Evolutionary conservation across 2,113 vertebrate species (phyloP), one percentile per base, ranked within the genome.

Genomic region (Tetrax tetrax): DNA sequence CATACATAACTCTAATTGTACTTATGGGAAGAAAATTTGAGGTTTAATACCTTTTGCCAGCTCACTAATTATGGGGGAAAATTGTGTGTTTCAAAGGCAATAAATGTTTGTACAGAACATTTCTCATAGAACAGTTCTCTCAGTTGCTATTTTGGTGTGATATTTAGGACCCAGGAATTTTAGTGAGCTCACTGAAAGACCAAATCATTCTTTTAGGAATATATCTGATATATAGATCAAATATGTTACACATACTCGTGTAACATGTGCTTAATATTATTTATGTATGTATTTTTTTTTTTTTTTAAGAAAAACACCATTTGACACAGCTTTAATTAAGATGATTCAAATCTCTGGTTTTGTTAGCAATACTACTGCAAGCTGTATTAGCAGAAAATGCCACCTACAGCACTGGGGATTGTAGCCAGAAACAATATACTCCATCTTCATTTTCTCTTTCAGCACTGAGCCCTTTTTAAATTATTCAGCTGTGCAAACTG

Each of bases 391-490:
- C 64, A 95, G 86, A 94, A 96, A 96, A 93, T 94, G 84, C 82
- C 92, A 96, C 79, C 68, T 90, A 93, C 48, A 93, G 76, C 89
- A 90, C 64, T 35, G 35, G 76, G 92, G 71, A 96, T 41, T 96
- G 64, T 86, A 94, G 88, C 95, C 93, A 94, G 92, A 95, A 95
- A 96, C 72, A 93, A 92, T 90, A 90, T 60, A 80, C 88, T 93
- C 93, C 92, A 89, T 93, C 95, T 96, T 96, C 86, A 96, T 97
- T 97, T 93, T 89, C 56, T 93, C 95, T 93, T 97, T 96, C 94
- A 87, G 59, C 78, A 65, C 81, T 4, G 78, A 94, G 74, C 87
- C 63, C 70, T 80, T 96, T 96, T 87, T 89, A 89, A 96, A 96
- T 96, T 96, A 96, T 93, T 96, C 94, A 97, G 80, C 90, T 95